Evolutionary conservation across 2,113 vertebrate species (phyloP).

Genomic region (Lipotes vexillifer): DNA sequence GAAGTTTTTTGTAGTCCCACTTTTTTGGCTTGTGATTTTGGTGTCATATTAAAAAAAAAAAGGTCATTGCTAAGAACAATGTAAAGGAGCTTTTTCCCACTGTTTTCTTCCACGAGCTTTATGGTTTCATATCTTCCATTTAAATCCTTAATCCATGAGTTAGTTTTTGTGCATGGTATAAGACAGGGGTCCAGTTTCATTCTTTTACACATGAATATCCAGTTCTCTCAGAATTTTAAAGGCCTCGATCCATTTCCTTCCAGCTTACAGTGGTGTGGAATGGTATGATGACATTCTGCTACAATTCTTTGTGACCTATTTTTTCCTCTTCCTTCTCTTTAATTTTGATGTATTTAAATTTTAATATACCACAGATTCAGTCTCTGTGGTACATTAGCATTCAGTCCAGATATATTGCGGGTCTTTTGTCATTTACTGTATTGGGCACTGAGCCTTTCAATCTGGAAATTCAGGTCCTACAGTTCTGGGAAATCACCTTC

Average conservation of each 20-base stretch:
- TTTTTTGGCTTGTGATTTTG: neutral
- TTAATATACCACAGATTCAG: neutral
- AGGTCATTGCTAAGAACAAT: neutral
- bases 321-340: neutral
- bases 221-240: neutral
- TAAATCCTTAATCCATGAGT: neutral
- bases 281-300: neutral
- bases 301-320: neutral
- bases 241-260: neutral
- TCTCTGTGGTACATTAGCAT: neutral
- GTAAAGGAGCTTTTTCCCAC: neutral
- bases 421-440: neutral
- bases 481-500: neutral
- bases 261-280: neutral
- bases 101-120: neutral
- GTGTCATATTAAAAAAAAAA: neutral
- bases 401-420: neutral
- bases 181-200: neutral
- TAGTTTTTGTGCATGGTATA: neutral
- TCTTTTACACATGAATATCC: neutral
- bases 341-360: neutral
- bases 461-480: neutral
- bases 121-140: neutral
- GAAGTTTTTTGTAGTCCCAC: neutral
- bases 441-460: neutral